These are phyloP conservation scores for Tragelaphus scriptus DNA, from an alignment of 2,113 vertebrate genomes.

Conservation along the genomic window DNA sequence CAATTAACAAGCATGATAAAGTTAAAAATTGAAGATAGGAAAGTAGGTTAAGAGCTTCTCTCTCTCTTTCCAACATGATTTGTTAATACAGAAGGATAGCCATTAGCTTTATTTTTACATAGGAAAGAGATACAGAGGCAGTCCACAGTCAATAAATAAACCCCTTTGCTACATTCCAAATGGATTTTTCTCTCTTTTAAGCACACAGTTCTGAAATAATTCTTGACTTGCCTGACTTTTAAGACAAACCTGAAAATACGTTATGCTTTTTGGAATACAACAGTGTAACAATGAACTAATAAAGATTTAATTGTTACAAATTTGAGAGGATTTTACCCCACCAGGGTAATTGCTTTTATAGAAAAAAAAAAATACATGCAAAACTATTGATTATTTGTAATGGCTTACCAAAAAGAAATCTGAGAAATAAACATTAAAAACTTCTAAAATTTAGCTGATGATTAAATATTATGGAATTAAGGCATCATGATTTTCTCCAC, in stretches of 20 bases:
- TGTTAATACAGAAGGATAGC: slow-evolving; percentile 64
- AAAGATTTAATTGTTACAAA: neutral
- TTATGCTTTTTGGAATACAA: slow-evolving; percentile 4
- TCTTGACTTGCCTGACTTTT: neutral
- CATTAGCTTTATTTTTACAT: neutral
- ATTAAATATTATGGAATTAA: neutral
- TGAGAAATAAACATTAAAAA: neutral
- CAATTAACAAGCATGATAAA: slow-evolving; percentile 80
- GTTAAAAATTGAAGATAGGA: slow-evolving; percentile 78
- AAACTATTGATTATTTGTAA: neutral
- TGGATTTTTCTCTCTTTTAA: neutral
- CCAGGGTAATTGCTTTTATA: neutral
- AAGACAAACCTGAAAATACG: neutral
- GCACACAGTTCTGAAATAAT: neutral
- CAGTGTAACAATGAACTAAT: neutral
- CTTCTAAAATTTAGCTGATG: neutral
- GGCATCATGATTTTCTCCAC: neutral
- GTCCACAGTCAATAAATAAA: neutral
- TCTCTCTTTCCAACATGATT: slow-evolving; percentile 61
- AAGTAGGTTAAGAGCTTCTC: slow-evolving; percentile 82
- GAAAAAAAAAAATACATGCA: neutral
- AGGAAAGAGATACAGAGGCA: neutral
- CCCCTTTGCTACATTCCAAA: neutral
- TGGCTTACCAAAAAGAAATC: neutral
- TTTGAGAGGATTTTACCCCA: neutral